Conservation (phyloP, 92 coral and sea anemone species). For the Heliopora coerulea region DNA sequence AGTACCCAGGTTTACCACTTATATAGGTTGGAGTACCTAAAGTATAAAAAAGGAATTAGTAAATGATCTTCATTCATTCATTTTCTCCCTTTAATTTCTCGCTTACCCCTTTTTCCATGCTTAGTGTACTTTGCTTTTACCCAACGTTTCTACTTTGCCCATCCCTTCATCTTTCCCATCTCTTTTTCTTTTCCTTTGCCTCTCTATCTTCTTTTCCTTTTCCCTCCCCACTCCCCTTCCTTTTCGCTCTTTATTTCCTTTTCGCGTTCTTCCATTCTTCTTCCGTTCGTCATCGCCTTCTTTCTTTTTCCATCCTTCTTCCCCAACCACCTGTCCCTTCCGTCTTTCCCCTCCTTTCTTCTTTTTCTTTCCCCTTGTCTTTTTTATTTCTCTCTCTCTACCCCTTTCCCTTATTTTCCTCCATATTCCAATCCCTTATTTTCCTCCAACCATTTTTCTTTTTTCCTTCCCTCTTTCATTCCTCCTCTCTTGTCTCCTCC, state of each 20-base stretch:
- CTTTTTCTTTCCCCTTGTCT: background rate
- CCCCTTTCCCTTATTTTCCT: conserved; percentile 4
- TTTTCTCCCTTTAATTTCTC: no score
- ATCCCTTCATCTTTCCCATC: background rate
- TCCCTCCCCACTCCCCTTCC: background rate
- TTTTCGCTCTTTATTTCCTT: background rate
- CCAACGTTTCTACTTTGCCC: background rate
- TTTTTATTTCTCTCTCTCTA: background rate
- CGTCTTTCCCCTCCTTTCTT: no score
- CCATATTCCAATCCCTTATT: background rate
- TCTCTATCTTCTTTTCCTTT: background rate
- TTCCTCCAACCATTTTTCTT: background rate
- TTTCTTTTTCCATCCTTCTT: background rate
- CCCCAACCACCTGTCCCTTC: background rate
- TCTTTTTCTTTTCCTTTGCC: background rate
- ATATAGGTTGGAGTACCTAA: conserved; percentile 53
- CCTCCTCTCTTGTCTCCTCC: background rate
- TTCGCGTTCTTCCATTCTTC: background rate
- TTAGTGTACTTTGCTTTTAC: background rate
- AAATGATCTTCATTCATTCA: no score
- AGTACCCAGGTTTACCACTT: conserved; percentile 65
- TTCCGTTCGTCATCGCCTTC: no score
- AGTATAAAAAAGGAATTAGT: background rate
- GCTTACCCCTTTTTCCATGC: no score
- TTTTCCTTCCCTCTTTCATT: no score